A percentile compares a stretch with the other conserved stretches of the same genome.
Evolutionary conservation across 2,888 invertebrate genomes (phyloP).

Genomic region (Cyaniris semiargus): DNA sequence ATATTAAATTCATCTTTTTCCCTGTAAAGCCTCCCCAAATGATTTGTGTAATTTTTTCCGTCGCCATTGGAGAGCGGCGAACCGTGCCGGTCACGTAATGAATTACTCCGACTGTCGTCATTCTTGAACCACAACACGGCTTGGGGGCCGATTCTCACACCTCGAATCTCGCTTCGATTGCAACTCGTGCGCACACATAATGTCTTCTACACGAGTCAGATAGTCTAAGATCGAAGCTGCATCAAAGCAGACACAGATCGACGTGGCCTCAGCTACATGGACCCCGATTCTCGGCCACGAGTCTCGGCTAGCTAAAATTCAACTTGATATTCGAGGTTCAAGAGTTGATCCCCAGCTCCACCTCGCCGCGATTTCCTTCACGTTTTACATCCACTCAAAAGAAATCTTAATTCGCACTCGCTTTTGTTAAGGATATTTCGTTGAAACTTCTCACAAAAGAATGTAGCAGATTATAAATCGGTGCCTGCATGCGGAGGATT

Average conservation of each 20-base stretch:
- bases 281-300: background rate
- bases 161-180: background rate
- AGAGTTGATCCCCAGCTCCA: background rate
- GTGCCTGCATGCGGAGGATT: background rate
- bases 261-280: background rate
- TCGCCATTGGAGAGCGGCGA: constrained; percentile 35
- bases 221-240: background rate
- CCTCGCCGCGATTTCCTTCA: background rate
- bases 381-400: constrained; percentile 6
- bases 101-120: constrained; percentile 44
- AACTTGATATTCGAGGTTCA: background rate
- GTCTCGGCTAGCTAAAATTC: background rate
- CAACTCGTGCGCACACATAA: background rate
- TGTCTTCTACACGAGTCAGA: background rate
- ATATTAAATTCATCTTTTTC: constrained; percentile 1
- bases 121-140: background rate
- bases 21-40: constrained; percentile 3
- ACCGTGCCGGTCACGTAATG: constrained; percentile 46
- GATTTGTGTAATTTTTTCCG: constrained; percentile 41
- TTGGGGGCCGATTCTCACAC: background rate
- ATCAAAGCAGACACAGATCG: background rate
- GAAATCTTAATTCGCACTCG: constrained; percentile 7
- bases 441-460: background rate
- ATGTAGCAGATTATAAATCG: background rate
- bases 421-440: background rate